phyloP scores from a whole-genome alignment of 2,113 vertebrate genomes.

The Cyanoramphus novaezelandiae region DNA sequence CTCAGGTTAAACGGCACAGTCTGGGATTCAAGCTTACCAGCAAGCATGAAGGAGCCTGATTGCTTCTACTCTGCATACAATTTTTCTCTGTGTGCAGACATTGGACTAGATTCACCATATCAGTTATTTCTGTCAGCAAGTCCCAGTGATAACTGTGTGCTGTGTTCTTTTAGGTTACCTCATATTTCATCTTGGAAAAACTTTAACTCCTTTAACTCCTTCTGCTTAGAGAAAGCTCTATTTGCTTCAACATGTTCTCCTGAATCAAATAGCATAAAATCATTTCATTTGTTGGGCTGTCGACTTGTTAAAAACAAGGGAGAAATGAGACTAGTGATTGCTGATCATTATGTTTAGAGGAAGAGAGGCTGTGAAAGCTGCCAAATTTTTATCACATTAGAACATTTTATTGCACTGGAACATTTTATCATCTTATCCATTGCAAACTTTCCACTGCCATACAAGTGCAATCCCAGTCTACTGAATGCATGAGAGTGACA shows the following conservation, averaged over 20 bases:
- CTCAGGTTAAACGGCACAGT: fast-evolving
- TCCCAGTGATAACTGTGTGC: neutral
- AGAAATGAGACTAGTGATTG: neutral
- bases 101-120: neutral
- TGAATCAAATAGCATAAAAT: neutral
- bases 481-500: neutral
- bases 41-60: neutral
- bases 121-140: neutral
- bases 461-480: neutral
- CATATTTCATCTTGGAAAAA: neutral
- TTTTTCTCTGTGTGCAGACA: neutral
- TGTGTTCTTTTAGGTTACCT: neutral
- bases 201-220: neutral
- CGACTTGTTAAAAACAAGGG: neutral
- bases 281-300: fast-evolving
- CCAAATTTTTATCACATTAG: neutral
- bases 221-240: neutral
- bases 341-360: neutral
- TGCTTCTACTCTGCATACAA: neutral
- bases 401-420: neutral
- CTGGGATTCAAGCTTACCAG: neutral
- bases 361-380: neutral
- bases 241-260: neutral
- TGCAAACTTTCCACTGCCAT: neutral
- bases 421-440: neutral